Evolutionary conservation across 2,797 vertebrate genomes (phyloP).

Genomic region (Kryptolebias ocellatus): DNA sequence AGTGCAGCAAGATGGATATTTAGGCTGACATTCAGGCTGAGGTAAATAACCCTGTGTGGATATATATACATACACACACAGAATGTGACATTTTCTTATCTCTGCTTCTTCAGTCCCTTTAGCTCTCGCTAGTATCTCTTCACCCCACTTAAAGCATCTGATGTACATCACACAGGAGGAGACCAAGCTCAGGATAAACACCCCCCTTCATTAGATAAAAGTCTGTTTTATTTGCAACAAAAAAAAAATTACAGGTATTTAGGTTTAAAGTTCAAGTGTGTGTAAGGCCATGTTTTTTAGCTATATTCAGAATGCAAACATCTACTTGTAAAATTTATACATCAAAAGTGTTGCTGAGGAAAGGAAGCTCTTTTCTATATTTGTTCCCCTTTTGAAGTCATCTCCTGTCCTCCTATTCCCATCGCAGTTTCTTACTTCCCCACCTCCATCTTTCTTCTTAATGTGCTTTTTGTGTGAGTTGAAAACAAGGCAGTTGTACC

Average conservation of each 20-base stretch:
- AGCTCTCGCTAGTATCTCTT: constrained; percentile 12
- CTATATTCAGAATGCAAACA: not conserved
- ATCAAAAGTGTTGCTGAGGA: constrained; percentile 7
- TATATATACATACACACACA: constrained; percentile 31
- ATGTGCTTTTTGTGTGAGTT: constrained; percentile 60
- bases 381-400: constrained; percentile 2
- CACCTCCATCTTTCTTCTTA: constrained; percentile 29
- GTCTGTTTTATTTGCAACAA: constrained; percentile 9
- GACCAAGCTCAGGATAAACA: constrained; percentile 11
- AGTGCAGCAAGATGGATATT: constrained; percentile 47
- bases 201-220: constrained; percentile 13
- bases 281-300: constrained; percentile 5
- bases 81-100: constrained; percentile 10
- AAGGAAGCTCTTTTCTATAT: constrained; percentile 1
- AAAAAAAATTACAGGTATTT: not conserved
- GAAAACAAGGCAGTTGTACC: constrained; percentile 48
- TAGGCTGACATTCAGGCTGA: constrained; percentile 62
- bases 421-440: constrained; percentile 17
- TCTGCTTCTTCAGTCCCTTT: constrained; percentile 12
- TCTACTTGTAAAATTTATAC: constrained; percentile 1
- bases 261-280: constrained; percentile 14
- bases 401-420: constrained; percentile 11
- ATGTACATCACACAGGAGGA: constrained; percentile 22
- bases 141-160: constrained; percentile 18
- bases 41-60: constrained; percentile 52